Evolutionary conservation across 1,140 invertebrate species (phyloP), one percentile per base, ranked within the genome.

Genomic region (Drosophila persimilis): DNA sequence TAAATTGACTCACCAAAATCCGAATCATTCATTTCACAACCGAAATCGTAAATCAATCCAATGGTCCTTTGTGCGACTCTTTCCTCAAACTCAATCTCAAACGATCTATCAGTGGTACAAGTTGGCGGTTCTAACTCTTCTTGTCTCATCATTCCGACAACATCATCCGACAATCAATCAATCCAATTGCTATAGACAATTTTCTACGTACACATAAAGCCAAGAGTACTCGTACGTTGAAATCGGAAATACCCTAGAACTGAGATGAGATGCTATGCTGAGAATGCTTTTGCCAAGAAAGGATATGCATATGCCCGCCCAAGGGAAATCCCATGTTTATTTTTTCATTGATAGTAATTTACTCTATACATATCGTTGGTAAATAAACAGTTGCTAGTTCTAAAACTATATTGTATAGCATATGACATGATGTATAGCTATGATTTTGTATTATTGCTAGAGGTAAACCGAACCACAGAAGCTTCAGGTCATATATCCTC

Each of bases 141-240:
- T 22, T 53, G 57, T 51, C 64, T 20, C 50, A 44, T 39, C 43
- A 51, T 29, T 20, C n/a, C 48, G 24, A 11, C 41, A 20, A 43
- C 63, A n/a, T 50, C 8, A 39, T 70, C 20, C 26, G 46, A 13
- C 20, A 22, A 15, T 29, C 11, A 29, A 43, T 31, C 9, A 2
- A 39, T 17, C 22, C 8, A 22, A 20, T 39, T 4, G 35, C 35
- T 39, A 48, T 24, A 43, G 31, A 15, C 8, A 44, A 43, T 58
- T 71, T 52, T 46, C 50, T 72, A 72, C 67, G 57, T 72, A 72
- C 69, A 72, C 69, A 72, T 72, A 72, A 72, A 72, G 69, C 57
- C 69, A 44, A 35, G 35, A 64, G 22, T 9, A 9, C 26, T 20
- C 29, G 43, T 9, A 45, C 15, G 39, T 8, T 35, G 15, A 6